Evolutionary conservation across 2,888 invertebrate species (phyloP).

Genomic region (Hydroisotoma schaefferi): DNA sequence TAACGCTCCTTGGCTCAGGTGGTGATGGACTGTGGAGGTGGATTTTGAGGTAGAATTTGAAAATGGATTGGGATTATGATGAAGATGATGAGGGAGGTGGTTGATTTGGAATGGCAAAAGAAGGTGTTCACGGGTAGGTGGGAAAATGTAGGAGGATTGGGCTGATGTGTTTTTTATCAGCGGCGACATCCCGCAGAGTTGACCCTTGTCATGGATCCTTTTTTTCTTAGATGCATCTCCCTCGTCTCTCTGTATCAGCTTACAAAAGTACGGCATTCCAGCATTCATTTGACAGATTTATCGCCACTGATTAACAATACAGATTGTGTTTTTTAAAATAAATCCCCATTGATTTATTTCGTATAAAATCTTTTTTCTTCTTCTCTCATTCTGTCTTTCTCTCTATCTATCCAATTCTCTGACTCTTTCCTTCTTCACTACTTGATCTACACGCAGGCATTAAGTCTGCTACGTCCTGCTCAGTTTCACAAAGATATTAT

Average conservation of each 20-base stretch:
- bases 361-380: slow-evolving; percentile 47
- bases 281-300: slow-evolving; percentile 50
- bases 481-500: slow-evolving; percentile 10
- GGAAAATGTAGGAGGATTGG: slow-evolving; percentile 49
- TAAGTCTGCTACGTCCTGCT: no score
- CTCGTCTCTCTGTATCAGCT: slow-evolving; percentile 48
- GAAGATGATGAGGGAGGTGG: slow-evolving; percentile 11
- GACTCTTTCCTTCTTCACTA: no score
- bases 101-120: slow-evolving; percentile 16
- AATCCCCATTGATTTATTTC: slow-evolving; percentile 50
- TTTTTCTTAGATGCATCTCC: slow-evolving; percentile 44
- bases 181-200: slow-evolving; percentile 50
- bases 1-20: no score
- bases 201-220: slow-evolving; percentile 49
- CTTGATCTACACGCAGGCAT: no score
- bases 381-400: slow-evolving; percentile 8
- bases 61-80: slow-evolving; percentile 3
- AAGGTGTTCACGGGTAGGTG: slow-evolving; percentile 36
- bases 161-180: slow-evolving; percentile 47
- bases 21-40: slow-evolving; percentile 6
- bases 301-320: slow-evolving; percentile 50
- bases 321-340: slow-evolving; percentile 50
- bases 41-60: background rate
- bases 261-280: slow-evolving; percentile 50
- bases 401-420: slow-evolving; percentile 10